Base-by-base conservation (phyloP, 2,888 invertebrate species). In the Sarcophaga subvicina region DNA sequence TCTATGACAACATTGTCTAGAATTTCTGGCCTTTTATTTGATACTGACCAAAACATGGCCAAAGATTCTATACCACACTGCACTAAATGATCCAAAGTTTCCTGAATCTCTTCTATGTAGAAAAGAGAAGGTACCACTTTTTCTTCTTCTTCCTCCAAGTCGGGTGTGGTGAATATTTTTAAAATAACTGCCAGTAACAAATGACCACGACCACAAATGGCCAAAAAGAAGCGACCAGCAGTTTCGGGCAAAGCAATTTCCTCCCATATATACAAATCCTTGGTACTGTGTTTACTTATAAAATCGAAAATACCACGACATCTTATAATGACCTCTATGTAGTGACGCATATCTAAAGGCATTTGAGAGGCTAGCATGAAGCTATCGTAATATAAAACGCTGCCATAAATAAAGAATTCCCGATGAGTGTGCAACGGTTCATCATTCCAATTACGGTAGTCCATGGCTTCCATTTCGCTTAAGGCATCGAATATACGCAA, bases 91-190 rank as follows among this genome's bases (percentile, higher is more conserved):
- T 96, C 96, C 4, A 98, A 92, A 2, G 98, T 98, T 87, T 97
- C 97, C 92, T 97, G 97, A 75, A 97, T 98, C 93, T 98, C 98
- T 93, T 98, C 98, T 0, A 98, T 97, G 90, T 98, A 97, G 93
- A 98, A 97, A 4, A 91, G 67, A 0, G 92, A 91, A 0, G 92
- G 92, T 0, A 91, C 90, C 8, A 92, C 89, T 14, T 88, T 88
- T 2, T 89, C 86, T 2, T 88, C 85, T 59, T 89, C 89, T 1
- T 89, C 89, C 4, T 89, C 89, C 88, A 90, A 85, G 64, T 90
- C 90, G 0, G 91, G 90, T 2, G 91, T 88, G 80, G 90, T 91
- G 25, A 92, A 92, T 77, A 91, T 90, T 87, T 92, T 93, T 93
- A 97, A 95, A 70, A 97, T 94, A 8, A 96, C 96, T 0, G 95